A percentile compares a stretch with the other conserved stretches of the same genome.
These are phyloP conservation scores for Muscicapa comitata DNA, from an alignment of 2,797 vertebrate genomes.

Conservation along the genomic window DNA sequence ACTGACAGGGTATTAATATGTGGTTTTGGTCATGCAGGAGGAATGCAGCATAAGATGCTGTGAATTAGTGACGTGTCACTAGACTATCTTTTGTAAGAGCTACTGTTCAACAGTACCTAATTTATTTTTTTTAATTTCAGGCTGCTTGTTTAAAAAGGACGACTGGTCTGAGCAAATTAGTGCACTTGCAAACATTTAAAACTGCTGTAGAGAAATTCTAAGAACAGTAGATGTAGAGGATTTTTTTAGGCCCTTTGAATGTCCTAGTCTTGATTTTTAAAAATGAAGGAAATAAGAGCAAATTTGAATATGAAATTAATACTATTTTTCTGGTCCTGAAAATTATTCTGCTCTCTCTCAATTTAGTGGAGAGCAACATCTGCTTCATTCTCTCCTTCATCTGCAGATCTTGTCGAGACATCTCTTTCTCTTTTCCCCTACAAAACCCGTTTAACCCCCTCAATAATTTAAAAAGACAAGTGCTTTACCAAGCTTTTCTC, in stretches of 20 bases:
- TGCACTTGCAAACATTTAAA: background rate
- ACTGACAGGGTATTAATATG: background rate
- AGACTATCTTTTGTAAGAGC: background rate
- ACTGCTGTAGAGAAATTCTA: background rate
- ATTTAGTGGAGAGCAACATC: background rate
- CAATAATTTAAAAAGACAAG: background rate
- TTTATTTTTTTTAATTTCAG: background rate
- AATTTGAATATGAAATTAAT: background rate
- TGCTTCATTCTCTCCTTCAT: background rate
- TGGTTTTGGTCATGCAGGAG: background rate
- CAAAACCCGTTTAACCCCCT: background rate
- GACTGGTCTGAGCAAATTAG: background rate
- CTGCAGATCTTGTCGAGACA: background rate
- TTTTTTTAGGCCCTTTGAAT: background rate
- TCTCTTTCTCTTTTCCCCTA: background rate
- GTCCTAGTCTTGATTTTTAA: background rate
- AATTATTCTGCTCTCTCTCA: background rate
- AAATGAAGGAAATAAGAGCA: background rate
- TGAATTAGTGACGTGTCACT: background rate
- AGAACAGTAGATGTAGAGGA: background rate
- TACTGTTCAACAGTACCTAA: background rate
- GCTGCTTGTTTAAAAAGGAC: background rate
- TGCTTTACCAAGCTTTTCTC: background rate
- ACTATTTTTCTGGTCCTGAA: background rate
- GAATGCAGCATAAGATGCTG: background rate